Percentiles rank a stretch among this genome's conserved stretches.
Conservation (phyloP, 2,888 invertebrate genomes). For the Corythucha ciliata region DNA sequence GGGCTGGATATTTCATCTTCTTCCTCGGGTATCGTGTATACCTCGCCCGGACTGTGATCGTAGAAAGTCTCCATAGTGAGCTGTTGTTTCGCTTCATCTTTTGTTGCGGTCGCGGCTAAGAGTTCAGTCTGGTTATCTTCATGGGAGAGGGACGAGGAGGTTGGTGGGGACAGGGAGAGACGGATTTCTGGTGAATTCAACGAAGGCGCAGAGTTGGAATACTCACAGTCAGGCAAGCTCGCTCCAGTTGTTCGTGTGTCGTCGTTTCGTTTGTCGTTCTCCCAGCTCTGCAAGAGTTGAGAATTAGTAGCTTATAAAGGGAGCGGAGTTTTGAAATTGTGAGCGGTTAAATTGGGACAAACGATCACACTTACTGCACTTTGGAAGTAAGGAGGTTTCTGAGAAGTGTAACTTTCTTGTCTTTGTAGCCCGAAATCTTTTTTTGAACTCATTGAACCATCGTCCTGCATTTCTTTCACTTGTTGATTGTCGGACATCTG, state of each 20-base stretch:
- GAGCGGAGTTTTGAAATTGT: background rate
- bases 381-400: conserved; percentile 26
- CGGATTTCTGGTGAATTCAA: conserved; percentile 32
- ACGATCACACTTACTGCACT: conserved; percentile 3
- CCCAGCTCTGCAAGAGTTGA: conserved; percentile 30
- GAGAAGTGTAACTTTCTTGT: conserved; percentile 28
- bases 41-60: conserved; percentile 44
- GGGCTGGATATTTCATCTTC: conserved; percentile 45
- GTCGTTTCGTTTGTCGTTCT: conserved; percentile 29
- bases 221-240: conserved; percentile 31
- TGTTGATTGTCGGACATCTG: conserved; percentile 23
- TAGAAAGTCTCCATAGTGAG: conserved; percentile 37
- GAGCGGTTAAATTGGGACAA: background rate
- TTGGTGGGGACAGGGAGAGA: conserved; percentile 32
- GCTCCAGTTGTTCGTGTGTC: conserved; percentile 24
- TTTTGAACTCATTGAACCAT: conserved; percentile 18
- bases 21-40: conserved; percentile 46
- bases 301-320: background rate
- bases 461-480: conserved; percentile 21
- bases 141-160: conserved; percentile 29
- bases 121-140: conserved; percentile 27
- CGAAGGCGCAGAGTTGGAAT: conserved; percentile 31
- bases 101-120: conserved; percentile 19
- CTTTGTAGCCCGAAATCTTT: conserved; percentile 27
- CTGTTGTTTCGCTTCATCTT: conserved; percentile 30